A percentile compares a stretch with the other conserved stretches of the same genome.
Evolutionary conservation across 2,797 vertebrate genomes (phyloP).

Genomic region (Lepidocolaptes lacrymiger): DNA sequence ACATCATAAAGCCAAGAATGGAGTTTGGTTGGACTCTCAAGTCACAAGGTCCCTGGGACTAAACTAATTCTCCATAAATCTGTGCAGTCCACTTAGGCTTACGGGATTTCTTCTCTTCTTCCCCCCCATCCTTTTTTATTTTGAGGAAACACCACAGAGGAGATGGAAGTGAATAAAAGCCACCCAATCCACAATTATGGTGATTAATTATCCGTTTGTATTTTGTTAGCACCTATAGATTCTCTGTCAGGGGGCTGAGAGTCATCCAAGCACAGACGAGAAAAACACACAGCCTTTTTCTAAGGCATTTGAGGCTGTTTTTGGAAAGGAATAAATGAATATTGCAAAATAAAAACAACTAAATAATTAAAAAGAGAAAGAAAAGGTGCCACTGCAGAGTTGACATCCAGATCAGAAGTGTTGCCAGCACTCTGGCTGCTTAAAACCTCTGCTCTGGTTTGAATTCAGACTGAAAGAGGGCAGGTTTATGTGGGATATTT

Average conservation of each 20-base stretch:
- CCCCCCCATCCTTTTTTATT: neutral
- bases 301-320: neutral
- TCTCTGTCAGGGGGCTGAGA: slow-evolving; percentile 28
- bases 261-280: neutral
- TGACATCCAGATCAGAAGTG: neutral
- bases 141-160: slow-evolving; percentile 7
- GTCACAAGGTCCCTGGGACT: slow-evolving; percentile 60
- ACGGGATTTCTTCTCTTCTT: slow-evolving; percentile 13
- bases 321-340: neutral
- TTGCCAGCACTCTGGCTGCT: neutral
- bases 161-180: slow-evolving; percentile 30
- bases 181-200: neutral
- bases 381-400: neutral
- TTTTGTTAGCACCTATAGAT: slow-evolving; percentile 46
- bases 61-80: slow-evolving; percentile 68
- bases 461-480: neutral
- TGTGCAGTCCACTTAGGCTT: slow-evolving; percentile 31
- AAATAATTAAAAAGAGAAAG: neutral
- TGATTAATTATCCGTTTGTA: slow-evolving; percentile 51
- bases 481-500: neutral
- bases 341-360: neutral
- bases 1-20: slow-evolving; percentile 67
- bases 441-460: neutral
- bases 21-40: slow-evolving; percentile 55
- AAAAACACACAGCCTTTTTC: neutral